Conservation (phyloP, 2,888 invertebrate genomes). For the Luperina testacea region DNA sequence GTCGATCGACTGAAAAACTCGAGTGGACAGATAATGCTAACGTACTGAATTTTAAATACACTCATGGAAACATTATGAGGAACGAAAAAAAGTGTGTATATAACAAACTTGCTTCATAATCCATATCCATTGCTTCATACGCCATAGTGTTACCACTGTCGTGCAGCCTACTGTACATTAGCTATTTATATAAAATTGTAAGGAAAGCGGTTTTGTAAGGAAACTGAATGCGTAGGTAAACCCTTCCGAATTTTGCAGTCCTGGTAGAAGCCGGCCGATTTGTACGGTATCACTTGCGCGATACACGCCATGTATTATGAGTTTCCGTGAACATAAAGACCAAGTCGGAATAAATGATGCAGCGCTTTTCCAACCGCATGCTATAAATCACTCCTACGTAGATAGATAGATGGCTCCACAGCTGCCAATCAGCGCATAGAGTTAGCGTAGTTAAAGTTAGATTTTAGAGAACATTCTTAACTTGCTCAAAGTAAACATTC, state of each 20-base stretch:
- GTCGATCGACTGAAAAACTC: too few relatives aligned
- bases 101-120: too few relatives aligned
- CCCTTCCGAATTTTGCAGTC: background rate
- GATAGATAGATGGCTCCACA: background rate
- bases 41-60: too few relatives aligned
- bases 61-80: too few relatives aligned
- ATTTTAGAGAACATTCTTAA: too few relatives aligned
- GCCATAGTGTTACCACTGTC: background rate
- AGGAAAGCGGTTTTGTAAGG: too few relatives aligned
- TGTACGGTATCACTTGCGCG: background rate
- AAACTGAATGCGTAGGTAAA: background rate
- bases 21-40: too few relatives aligned
- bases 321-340: background rate
- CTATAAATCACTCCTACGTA: background rate
- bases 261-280: background rate
- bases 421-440: too few relatives aligned
- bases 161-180: background rate
- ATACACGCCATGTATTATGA: conserved; percentile 6
- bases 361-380: background rate
- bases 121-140: too few relatives aligned
- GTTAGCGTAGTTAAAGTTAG: too few relatives aligned
- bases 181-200: background rate
- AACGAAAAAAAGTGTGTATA: too few relatives aligned
- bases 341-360: background rate
- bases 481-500: too few relatives aligned